These are phyloP conservation scores for Diplodus sargus DNA, from an alignment of 2,797 vertebrate species.

Conservation along the genomic window DNA sequence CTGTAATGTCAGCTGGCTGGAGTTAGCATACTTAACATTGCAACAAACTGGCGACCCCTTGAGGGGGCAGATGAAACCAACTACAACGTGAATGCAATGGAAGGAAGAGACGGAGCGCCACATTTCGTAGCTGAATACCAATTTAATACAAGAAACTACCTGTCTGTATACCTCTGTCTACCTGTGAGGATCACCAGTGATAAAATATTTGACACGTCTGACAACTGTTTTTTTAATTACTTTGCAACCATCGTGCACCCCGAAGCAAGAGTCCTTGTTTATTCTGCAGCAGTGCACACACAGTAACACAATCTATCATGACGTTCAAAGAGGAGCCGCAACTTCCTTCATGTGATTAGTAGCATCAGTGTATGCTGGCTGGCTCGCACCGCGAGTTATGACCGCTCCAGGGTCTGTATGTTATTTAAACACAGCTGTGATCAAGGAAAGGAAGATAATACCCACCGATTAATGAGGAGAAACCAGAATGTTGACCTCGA, in stretches of 20 bases:
- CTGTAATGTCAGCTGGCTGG: too few species aligned
- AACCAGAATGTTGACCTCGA: slow-evolving; percentile 29
- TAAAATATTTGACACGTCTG: slow-evolving; percentile 31
- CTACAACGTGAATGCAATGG: too few species aligned
- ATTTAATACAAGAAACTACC: not conserved
- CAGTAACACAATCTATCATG: not conserved
- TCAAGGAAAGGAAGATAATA: slow-evolving; percentile 57
- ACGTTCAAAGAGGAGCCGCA: slow-evolving; percentile 44
- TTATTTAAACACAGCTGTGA: slow-evolving; percentile 52
- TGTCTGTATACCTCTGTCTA: slow-evolving; percentile 7
- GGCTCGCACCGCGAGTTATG: slow-evolving; percentile 25
- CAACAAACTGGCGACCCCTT: too few species aligned
- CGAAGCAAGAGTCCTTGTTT: slow-evolving; percentile 42
- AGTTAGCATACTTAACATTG: too few species aligned
- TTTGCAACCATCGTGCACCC: slow-evolving; percentile 42
- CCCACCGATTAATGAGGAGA: slow-evolving; percentile 41
- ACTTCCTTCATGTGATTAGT: slow-evolving; percentile 51
- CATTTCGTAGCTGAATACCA: not conserved
- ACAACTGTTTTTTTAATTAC: slow-evolving; percentile 50
- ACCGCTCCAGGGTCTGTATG: slow-evolving; percentile 40
- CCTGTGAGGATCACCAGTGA: slow-evolving; percentile 18
- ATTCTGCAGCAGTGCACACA: slow-evolving; percentile 33
- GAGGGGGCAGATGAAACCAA: too few species aligned
- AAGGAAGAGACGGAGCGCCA: too few species aligned
- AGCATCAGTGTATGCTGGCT: slow-evolving; percentile 42